Base-by-base conservation (phyloP, 2,888 invertebrate species). In the Drosophila paucipuncta region DNA sequence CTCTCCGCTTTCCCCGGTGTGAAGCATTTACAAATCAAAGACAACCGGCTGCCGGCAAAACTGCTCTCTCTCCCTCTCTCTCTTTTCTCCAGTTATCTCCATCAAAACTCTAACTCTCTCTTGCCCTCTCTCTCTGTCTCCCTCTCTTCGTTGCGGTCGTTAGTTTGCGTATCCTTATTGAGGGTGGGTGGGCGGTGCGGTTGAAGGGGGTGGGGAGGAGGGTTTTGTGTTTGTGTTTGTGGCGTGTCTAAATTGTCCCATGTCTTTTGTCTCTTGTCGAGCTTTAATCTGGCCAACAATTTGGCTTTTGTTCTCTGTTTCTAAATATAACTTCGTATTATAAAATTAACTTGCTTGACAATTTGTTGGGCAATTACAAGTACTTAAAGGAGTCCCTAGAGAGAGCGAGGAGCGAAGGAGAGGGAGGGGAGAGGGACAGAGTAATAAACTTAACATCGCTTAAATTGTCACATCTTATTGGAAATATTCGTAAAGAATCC, bases 201-300 rank as follows among this genome's bases (percentile, higher is more conserved):
- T 11, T 39, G 25, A 11, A 35, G 22, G 52, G 60, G 49, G 62
- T 18, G 9, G n/a, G 31, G 52, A 4, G 53, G 52, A 31, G 11
- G 18, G 0, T 5, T 22, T 31, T 9, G 57, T 57, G 22, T 30
- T 57, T 39, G 50, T 57, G 49, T 54, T 63, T 63, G 78, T 25
- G 78, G 76, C 70, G 39, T 63, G 57, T 65, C 49, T 39, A 68
- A 72, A 73, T 73, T 73, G 30, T 68, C 49, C 62, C 65, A 72
- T 78, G 77, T 71, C 53, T 61, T 30, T 37, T 39, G 57, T 57
- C 57, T 68, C 63, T 52, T 59, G 61, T 63, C 35, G 35, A 78
- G 78, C 78, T 78, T 78, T 82, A 60, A 78, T 78, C 61, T 60
- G 49, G 43, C 53, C 60, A 70, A 57, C 81, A 66, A 64, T 69